Conservation (phyloP, 2,888 invertebrate genomes). For the Norana najaformis region DNA sequence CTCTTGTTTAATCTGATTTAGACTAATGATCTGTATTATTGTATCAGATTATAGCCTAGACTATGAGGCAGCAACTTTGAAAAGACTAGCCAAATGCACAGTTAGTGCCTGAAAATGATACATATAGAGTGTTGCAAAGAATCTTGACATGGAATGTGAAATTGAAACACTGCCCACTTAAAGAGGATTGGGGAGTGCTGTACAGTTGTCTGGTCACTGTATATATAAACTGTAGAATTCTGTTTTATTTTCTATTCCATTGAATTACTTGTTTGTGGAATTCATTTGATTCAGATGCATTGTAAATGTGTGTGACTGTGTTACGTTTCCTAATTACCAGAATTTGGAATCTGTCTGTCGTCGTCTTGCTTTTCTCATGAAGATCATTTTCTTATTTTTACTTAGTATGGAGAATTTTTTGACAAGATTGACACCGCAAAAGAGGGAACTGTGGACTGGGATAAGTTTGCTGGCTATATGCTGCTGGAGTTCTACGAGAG, state of each 20-base stretch:
- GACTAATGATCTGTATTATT: background rate
- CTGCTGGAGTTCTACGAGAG: slow-evolving; percentile 61
- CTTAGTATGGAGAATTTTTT: slow-evolving; percentile 61
- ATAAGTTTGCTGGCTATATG: slow-evolving; percentile 62
- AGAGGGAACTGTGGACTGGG: slow-evolving; percentile 62
- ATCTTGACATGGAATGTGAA: background rate
- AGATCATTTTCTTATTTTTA: slow-evolving; percentile 27
- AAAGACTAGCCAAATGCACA: background rate
- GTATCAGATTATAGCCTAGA: too few relatives aligned
- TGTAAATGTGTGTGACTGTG: too few relatives aligned
- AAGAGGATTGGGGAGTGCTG: background rate
- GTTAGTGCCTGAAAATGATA: background rate
- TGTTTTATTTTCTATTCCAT: background rate
- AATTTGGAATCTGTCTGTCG: background rate
- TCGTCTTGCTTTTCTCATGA: background rate
- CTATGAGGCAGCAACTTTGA: background rate
- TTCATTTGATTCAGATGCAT: too few relatives aligned
- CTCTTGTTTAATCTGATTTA: background rate
- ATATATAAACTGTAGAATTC: background rate
- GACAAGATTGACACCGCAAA: slow-evolving; percentile 62
- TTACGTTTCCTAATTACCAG: too few relatives aligned
- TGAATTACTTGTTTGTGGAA: background rate
- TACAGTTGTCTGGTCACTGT: background rate
- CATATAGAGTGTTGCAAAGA: background rate
- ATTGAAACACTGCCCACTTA: background rate